A percentile compares a stretch with the other conserved stretches of the same genome.
Conservation (phyloP, 2,888 invertebrate species). For the Eilema griseolum region DNA sequence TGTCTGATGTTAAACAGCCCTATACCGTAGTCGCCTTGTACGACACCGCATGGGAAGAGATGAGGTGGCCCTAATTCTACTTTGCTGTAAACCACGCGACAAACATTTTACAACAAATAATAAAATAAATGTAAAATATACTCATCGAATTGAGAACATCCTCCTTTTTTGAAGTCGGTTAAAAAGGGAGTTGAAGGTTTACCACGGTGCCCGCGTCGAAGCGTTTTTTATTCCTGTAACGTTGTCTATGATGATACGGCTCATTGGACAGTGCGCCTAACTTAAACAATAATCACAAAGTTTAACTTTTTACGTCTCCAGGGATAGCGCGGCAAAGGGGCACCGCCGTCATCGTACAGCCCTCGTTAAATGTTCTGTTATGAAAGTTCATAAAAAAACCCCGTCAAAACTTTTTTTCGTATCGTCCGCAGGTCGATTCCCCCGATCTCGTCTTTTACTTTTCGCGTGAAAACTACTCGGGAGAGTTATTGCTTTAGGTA, state of each 20-base stretch:
- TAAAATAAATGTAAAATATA: too few relatives aligned
- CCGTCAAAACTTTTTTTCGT: slow-evolving; percentile 61
- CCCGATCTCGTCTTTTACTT: slow-evolving; percentile 61
- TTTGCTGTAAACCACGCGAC: too few relatives aligned
- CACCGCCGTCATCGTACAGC: slow-evolving; percentile 43
- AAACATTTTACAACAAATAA: too few relatives aligned
- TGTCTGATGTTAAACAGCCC: too few relatives aligned
- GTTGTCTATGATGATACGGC: slow-evolving; percentile 42
- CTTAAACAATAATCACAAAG: slow-evolving; percentile 55
- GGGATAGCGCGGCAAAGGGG: slow-evolving; percentile 31
- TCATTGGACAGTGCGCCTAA: slow-evolving; percentile 48
- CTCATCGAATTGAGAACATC: too few relatives aligned
- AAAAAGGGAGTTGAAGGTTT: slow-evolving; percentile 32
- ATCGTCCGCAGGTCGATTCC: slow-evolving; percentile 62
- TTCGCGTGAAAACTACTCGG: slow-evolving; percentile 74
- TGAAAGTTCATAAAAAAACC: slow-evolving; percentile 57
- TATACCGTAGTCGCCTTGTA: too few relatives aligned
- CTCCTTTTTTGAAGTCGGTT: too few relatives aligned
- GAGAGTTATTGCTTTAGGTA: slow-evolving; percentile 82
- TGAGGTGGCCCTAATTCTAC: too few relatives aligned
- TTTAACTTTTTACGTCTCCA: slow-evolving; percentile 54
- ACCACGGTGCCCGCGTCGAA: slow-evolving; percentile 30
- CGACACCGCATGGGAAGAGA: too few relatives aligned
- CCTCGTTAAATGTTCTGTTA: slow-evolving; percentile 59
- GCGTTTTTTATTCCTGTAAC: slow-evolving; percentile 39